Conservation (phyloP, 2,888 invertebrate species). For the Tanytarsus gracilentus region DNA sequence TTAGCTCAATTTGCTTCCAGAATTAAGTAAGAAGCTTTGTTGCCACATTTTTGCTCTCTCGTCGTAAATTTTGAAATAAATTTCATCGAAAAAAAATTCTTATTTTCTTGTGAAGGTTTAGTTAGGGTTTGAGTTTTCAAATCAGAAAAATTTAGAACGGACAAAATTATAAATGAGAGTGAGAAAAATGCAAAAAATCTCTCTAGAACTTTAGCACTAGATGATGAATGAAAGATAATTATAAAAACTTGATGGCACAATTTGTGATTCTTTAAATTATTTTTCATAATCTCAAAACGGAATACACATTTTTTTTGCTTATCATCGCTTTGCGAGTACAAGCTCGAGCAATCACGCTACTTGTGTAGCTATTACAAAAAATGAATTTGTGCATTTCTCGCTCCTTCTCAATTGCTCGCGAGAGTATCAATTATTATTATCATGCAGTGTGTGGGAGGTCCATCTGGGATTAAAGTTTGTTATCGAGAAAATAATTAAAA, state of each 20-base stretch:
- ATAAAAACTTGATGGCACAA: neutral
- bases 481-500: no score
- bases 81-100: neutral
- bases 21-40: neutral
- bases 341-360: no score
- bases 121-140: neutral
- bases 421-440: no score
- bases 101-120: no score
- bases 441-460: no score
- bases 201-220: neutral
- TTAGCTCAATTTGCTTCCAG: constrained; percentile 15
- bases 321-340: neutral
- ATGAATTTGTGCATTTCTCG: no score
- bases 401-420: no score
- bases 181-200: neutral
- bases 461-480: no score
- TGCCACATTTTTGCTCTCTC: constrained; percentile 6
- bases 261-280: neutral
- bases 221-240: neutral
- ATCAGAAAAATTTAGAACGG: neutral
- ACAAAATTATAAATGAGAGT: neutral
- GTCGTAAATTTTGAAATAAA: neutral
- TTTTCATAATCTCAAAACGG: neutral
- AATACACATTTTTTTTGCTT: constrained; percentile 1
- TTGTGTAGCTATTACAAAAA: no score